Percentiles rank a stretch among this genome's conserved stretches.
Conservation (phyloP, 2,888 invertebrate genomes). For the Hyposoter dolosus region DNA sequence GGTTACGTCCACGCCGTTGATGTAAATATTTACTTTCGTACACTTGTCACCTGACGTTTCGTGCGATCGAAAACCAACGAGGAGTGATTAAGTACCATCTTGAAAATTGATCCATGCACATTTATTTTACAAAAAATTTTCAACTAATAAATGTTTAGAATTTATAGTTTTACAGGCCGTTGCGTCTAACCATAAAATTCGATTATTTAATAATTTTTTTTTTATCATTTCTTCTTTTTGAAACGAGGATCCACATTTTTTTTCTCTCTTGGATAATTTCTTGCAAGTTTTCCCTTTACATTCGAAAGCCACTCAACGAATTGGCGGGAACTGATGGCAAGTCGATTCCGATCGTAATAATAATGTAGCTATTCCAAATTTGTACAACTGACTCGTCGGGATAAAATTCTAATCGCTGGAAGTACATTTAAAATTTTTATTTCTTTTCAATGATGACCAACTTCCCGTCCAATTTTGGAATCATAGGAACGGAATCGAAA, state of each 20-base stretch:
- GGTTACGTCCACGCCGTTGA: neutral
- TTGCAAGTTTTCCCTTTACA: neutral
- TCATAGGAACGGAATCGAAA: neutral
- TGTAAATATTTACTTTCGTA: constrained; percentile 9
- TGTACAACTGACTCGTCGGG: neutral
- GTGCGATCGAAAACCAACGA: neutral
- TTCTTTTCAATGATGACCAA: neutral
- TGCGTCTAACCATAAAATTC: neutral
- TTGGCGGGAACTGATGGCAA: neutral
- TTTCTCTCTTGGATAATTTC: neutral
- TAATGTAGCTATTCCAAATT: neutral
- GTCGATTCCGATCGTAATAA: neutral
- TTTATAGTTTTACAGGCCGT: neutral
- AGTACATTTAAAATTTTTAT: neutral
- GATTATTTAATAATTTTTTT: neutral
- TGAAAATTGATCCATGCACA: neutral
- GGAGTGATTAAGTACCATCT: neutral
- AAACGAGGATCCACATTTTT: neutral
- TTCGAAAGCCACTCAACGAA: neutral
- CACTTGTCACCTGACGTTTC: neutral
- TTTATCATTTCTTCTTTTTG: neutral
- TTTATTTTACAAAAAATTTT: neutral
- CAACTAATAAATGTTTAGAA: neutral
- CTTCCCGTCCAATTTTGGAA: neutral
- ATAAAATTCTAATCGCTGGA: neutral